Evolutionary conservation across 2,888 invertebrate genomes (phyloP), one percentile per base, ranked within the genome.

Genomic region (Eilema sororculum): DNA sequence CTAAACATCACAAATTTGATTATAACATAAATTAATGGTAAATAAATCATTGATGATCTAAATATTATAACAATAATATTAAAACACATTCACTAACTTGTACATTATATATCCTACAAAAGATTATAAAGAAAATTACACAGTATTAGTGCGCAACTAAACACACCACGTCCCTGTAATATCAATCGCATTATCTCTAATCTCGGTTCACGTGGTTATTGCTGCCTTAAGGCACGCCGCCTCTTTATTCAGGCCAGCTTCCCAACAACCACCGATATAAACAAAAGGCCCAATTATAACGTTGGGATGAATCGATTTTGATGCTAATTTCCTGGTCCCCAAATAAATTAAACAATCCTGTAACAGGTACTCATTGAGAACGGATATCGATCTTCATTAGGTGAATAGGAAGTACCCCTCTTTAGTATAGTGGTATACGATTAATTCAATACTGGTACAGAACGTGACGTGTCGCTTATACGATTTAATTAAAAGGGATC

Each of bases 241-340:
- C 62, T 37, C 67, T 30, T 10, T 59, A 65, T 65, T 63, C 61
- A 52, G 66, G 20, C 57, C 61, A 71, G 65, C 71, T 64, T 77
- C 79, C 72, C 52, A 61, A 66, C 71, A 41, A 13, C 37, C 37
- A 37, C 13, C 41, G 70, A 75, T 74, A 78, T 88, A 89, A 90
- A 89, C 87, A 90, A 81, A 82, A 81, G 83, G 72, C 79, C 82
- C 86, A 89, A 90, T 91, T 89, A 91, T 89, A 88, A 88, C 88
- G 85, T 86, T 80, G 83, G 83, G 69, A 25, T 80, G 74, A 74
- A 85, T 81, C 86, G 86, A 87, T 87, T 87, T 86, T 81, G 78
- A 91, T 91, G 91, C 87, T 87, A 91, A 91, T 91, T 87, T 85
- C 78, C 78, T 80, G 77, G 85, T 85, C 85, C 86, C 87, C 86